A percentile compares a stretch with the other conserved stretches of the same genome.
Conservation (phyloP, 2,113 vertebrate species). For the Nothocercus julius region DNA sequence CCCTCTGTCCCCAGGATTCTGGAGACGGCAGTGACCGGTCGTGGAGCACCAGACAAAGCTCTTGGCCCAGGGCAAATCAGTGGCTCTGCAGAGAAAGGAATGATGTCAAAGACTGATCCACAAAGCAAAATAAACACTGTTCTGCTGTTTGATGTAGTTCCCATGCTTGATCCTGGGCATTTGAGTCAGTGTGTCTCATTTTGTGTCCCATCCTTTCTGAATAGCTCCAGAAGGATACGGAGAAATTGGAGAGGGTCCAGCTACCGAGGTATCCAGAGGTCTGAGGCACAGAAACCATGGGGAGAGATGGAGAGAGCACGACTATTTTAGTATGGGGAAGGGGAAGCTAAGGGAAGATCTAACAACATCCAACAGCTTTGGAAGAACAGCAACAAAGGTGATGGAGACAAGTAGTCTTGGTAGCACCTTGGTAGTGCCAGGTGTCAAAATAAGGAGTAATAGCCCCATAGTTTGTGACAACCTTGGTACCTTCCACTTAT, state of each 20-base stretch:
- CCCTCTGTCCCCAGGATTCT: background rate
- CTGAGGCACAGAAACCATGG: rapidly evolving
- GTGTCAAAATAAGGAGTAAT: background rate
- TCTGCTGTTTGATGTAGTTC: background rate
- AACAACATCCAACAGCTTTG: background rate
- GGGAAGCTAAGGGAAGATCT: background rate
- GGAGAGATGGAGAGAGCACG: background rate
- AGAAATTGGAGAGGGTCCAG: background rate
- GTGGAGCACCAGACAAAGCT: background rate
- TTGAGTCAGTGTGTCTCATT: background rate
- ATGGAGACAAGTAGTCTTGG: background rate
- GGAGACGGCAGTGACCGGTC: background rate
- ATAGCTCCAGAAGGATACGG: background rate
- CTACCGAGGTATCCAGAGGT: background rate
- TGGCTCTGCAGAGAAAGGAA: background rate
- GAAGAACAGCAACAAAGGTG: background rate
- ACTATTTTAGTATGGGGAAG: background rate
- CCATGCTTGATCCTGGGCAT: rapidly evolving
- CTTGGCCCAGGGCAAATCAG: background rate
- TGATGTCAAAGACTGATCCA: background rate
- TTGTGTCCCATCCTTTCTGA: background rate
- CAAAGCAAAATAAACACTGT: background rate
- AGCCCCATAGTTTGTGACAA: background rate
- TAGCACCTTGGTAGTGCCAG: background rate
- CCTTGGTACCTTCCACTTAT: background rate